phyloP scores from a whole-genome alignment of 1,140 invertebrate genomes.

The Wasmannia auropunctata region DNA sequence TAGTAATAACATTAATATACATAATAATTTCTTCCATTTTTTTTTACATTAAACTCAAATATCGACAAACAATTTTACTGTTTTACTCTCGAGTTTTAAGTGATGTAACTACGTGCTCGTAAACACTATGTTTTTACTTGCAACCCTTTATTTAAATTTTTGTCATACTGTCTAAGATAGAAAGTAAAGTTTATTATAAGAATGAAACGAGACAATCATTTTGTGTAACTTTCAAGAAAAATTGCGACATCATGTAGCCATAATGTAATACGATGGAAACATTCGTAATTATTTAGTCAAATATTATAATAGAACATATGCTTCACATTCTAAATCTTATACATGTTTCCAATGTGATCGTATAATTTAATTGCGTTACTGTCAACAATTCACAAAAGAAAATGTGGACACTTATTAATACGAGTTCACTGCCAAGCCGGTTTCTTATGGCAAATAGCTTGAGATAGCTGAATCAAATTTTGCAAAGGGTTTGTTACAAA shows the following conservation, averaged over 20 bases:
- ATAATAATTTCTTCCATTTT: slow-evolving; percentile 36
- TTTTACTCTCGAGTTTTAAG: slow-evolving; percentile 9
- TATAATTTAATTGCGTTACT: not conserved
- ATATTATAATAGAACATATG: slow-evolving; percentile 6
- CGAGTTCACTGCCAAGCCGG: not conserved
- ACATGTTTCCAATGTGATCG: not conserved
- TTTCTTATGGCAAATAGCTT: not conserved
- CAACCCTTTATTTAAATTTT: slow-evolving; percentile 27
- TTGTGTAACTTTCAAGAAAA: slow-evolving; percentile 5
- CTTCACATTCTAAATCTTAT: not conserved
- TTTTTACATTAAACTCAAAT: slow-evolving; percentile 33
- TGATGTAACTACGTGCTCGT: slow-evolving; percentile 45
- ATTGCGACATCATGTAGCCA: not conserved
- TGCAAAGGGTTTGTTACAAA: too few species aligned
- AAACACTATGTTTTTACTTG: slow-evolving; percentile 42
- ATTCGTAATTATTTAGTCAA: not conserved
- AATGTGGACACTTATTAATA: not conserved
- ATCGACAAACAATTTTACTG: slow-evolving; percentile 43
- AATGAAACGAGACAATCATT: not conserved
- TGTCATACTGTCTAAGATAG: slow-evolving; percentile 9
- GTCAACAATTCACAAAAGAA: not conserved
- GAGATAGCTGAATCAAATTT: not conserved
- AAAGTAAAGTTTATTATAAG: slow-evolving; percentile 17
- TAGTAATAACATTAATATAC: slow-evolving; percentile 26
- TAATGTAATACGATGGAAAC: not conserved